Percentiles rank a stretch among this genome's conserved stretches.
Evolutionary conservation across 2,113 vertebrate species (phyloP).

Genomic region (Neotoma lepida): DNA sequence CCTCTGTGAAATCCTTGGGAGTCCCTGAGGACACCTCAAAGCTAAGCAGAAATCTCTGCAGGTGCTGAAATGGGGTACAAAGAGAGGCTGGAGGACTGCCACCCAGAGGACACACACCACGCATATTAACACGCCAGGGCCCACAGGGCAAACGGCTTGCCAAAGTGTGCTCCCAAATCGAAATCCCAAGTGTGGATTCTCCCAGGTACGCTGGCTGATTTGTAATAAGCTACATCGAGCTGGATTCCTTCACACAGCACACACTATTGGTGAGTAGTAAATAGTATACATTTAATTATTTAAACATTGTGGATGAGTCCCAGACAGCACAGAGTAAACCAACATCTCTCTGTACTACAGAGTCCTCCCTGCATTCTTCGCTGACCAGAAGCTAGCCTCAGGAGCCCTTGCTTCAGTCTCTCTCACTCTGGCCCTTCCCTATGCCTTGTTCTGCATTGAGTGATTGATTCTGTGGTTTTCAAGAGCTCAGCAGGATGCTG

Average conservation of each 20-base stretch:
- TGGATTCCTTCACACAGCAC: too few species aligned
- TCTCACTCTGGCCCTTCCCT: not conserved
- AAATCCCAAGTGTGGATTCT: not conserved
- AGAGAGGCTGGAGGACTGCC: not conserved
- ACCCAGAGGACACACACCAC: not conserved
- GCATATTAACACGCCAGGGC: not conserved
- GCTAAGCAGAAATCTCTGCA: not conserved
- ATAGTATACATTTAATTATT: not conserved
- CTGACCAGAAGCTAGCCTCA: not conserved
- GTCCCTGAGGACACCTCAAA: not conserved
- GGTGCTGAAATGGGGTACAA: not conserved
- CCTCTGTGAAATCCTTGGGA: not conserved
- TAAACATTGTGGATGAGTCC: not conserved
- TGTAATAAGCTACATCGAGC: not conserved
- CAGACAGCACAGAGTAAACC: not conserved
- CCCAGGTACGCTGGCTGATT: not conserved
- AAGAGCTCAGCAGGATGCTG: not conserved
- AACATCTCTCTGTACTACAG: not conserved
- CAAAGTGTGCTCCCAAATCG: not conserved
- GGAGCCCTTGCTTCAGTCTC: not conserved
- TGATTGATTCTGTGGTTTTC: not conserved
- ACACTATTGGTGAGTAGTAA: not conserved
- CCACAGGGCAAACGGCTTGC: constrained; percentile 3
- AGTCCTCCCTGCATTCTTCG: not conserved
- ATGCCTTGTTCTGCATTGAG: not conserved